These are phyloP conservation scores for Micoletzkya japonica DNA, from an alignment of 2,888 invertebrate species.

Conservation along the genomic window DNA sequence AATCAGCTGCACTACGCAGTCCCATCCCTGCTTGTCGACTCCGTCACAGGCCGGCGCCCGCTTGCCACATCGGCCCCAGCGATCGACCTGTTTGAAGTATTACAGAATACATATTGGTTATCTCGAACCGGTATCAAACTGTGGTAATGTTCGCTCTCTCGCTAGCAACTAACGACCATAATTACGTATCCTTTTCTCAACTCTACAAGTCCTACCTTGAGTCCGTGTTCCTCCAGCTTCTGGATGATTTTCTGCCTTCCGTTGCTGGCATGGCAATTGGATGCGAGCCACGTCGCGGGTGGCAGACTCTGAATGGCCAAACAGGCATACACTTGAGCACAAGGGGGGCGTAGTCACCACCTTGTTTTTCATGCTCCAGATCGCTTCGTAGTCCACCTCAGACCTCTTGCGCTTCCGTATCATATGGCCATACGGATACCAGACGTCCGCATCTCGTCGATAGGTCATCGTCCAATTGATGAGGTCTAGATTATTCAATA, in stretches of 20 bases:
- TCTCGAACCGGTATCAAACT: no score
- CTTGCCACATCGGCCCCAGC: conserved; percentile 35
- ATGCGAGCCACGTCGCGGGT: conserved; percentile 36
- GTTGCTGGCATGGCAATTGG: conserved; percentile 36
- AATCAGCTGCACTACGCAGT: conserved; percentile 36
- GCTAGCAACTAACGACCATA: no score
- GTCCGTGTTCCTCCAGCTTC: conserved; percentile 30
- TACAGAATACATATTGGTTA: no score
- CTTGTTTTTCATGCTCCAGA: conserved; percentile 31
- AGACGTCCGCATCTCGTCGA: conserved; percentile 39
- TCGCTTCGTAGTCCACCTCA: conserved; percentile 29
- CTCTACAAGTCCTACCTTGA: neutral
- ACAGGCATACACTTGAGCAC: neutral
- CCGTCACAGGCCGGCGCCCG: conserved; percentile 29
- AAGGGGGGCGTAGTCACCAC: neutral
- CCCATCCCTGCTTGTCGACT: conserved; percentile 32
- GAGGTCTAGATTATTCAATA: conserved; percentile 30
- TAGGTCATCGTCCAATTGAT: conserved; percentile 50
- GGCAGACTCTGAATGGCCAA: conserved; percentile 8
- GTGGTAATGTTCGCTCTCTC: no score
- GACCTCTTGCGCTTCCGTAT: conserved; percentile 21
- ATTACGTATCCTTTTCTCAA: no score
- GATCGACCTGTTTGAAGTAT: conserved; percentile 17
- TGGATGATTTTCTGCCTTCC: conserved; percentile 32
- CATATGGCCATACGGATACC: conserved; percentile 38